These are phyloP conservation scores for Turdus rufiventris DNA, from an alignment of 2,113 vertebrate genomes.

Conservation along the genomic window DNA sequence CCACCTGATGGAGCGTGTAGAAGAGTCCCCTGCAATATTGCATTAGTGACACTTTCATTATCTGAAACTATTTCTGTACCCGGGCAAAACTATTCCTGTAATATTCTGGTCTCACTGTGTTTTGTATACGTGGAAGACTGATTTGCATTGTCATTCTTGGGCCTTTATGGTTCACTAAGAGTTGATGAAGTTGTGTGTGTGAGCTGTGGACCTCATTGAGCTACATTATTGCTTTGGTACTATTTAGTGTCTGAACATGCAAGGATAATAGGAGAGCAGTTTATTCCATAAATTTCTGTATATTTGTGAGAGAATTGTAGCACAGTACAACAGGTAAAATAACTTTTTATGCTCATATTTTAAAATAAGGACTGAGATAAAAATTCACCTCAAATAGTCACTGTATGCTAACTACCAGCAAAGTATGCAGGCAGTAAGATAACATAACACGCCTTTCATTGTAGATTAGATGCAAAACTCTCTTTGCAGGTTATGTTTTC, in stretches of 20 bases:
- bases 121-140: constrained; percentile 9
- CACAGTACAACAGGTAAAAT: not conserved
- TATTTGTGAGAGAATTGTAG: not conserved
- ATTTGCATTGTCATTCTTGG: constrained; percentile 45
- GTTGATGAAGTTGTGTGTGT: constrained; percentile 1
- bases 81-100: constrained; percentile 50
- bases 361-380: constrained; percentile 24
- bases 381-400: not conserved
- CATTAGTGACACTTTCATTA: constrained; percentile 70
- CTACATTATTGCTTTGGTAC: constrained; percentile 2
- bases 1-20: constrained; percentile 17
- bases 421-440: not conserved
- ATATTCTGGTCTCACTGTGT: constrained; percentile 29
- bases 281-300: constrained; percentile 5
- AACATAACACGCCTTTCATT: not conserved
- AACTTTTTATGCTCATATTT: not conserved
- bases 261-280: not conserved
- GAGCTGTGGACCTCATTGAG: not conserved
- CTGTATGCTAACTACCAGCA: not conserved
- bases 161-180: constrained; percentile 27
- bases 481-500: not conserved
- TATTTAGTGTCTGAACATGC: not conserved
- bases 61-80: constrained; percentile 47
- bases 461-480: not conserved
- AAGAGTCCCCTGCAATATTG: constrained; percentile 53